Evolutionary conservation across 2,888 invertebrate genomes (phyloP).

Genomic region (Cryptus viduatorius): DNA sequence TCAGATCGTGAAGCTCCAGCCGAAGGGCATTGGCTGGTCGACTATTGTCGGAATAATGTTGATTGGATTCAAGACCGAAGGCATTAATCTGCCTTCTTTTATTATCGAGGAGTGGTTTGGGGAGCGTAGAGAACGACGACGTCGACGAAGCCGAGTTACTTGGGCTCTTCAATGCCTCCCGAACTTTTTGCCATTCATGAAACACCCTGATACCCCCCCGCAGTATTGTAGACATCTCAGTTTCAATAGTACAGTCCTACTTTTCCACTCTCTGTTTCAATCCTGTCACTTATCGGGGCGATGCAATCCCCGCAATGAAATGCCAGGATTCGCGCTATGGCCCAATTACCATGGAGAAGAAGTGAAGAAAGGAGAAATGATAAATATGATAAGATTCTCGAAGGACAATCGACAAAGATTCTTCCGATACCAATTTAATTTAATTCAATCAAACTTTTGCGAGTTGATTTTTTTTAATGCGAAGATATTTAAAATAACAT

Average conservation of each 20-base stretch:
- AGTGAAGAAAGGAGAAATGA: constrained; percentile 29
- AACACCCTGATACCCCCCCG: constrained; percentile 41
- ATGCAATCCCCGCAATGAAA: constrained; percentile 38
- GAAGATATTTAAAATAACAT: neutral
- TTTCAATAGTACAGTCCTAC: constrained; percentile 43
- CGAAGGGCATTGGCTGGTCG: constrained; percentile 83
- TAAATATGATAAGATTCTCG: constrained; percentile 47
- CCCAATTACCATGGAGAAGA: constrained; percentile 31
- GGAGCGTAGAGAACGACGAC: constrained; percentile 40
- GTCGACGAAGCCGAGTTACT: constrained; percentile 42
- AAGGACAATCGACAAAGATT: constrained; percentile 28
- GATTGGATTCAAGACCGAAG: constrained; percentile 85
- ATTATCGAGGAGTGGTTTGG: constrained; percentile 77
- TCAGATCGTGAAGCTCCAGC: constrained; percentile 76
- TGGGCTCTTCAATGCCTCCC: constrained; percentile 61
- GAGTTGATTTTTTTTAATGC: neutral
- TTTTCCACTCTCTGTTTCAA: constrained; percentile 57
- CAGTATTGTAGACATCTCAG: constrained; percentile 24
- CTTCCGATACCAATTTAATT: constrained; percentile 49
- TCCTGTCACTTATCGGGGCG: constrained; percentile 63
- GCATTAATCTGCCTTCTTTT: constrained; percentile 85
- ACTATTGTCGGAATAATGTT: constrained; percentile 85
- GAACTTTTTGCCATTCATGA: constrained; percentile 62
- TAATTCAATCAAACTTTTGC: constrained; percentile 10
- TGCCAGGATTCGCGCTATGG: constrained; percentile 27